Conservation (phyloP, 2,797 vertebrate genomes). For the Chrysocyon brachyurus region DNA sequence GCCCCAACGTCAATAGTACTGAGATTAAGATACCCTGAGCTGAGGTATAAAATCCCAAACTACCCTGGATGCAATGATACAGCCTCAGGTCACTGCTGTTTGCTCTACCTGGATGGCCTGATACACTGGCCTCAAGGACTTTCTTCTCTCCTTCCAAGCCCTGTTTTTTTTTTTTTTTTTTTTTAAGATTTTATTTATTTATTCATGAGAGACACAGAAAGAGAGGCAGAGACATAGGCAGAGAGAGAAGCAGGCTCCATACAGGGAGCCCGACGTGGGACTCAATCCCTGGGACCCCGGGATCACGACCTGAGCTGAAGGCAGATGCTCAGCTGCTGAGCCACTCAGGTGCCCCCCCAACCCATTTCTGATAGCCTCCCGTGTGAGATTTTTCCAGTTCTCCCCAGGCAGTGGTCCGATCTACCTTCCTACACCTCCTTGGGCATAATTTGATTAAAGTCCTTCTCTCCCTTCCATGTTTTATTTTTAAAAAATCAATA, state of each 20-base stretch:
- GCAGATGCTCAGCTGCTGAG: no score
- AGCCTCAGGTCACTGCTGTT: neutral
- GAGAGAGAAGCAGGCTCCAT: no score
- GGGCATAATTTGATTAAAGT: neutral
- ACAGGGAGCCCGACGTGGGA: no score
- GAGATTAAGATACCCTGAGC: neutral
- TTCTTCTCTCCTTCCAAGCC: neutral
- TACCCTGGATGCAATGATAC: neutral
- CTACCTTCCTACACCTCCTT: neutral
- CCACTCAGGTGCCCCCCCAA: no score
- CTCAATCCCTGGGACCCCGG: no score
- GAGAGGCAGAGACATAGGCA: no score
- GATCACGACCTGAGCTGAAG: no score
- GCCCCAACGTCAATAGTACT: neutral
- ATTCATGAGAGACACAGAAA: no score
- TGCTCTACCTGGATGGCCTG: neutral
- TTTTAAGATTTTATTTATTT: no score
- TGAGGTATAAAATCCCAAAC: no score
- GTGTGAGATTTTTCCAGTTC: neutral
- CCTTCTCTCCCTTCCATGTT: neutral
- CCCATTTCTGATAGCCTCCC: neutral
- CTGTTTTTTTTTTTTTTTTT: neutral
- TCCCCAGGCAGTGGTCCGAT: neutral
- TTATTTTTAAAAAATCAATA: neutral
- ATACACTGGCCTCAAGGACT: neutral